Evolutionary conservation across 2,888 invertebrate species (phyloP).

Genomic region (Drosophila putrida): DNA sequence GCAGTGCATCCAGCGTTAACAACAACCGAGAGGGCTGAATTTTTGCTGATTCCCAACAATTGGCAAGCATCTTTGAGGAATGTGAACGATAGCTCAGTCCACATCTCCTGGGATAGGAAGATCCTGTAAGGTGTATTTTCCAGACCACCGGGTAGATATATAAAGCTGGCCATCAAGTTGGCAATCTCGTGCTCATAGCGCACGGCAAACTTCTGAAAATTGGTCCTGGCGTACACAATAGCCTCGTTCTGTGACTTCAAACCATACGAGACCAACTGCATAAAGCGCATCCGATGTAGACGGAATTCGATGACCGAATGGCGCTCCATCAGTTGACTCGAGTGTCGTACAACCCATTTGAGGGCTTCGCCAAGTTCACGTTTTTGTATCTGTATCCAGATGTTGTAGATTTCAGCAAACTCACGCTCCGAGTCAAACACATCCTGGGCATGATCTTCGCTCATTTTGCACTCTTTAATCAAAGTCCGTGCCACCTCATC

Average conservation of each 20-base stretch:
- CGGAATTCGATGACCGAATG: conserved; percentile 90
- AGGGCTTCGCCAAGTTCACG: conserved; percentile 94
- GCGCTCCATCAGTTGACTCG: conserved; percentile 88
- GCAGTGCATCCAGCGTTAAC: conserved; percentile 97
- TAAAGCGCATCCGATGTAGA: conserved; percentile 92
- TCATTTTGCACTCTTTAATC: conserved; percentile 84
- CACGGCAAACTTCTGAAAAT: conserved; percentile 93
- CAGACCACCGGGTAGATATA: conserved; percentile 92
- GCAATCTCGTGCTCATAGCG: conserved; percentile 94
- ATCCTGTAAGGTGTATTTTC: conserved; percentile 92
- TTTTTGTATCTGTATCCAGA: conserved; percentile 93
- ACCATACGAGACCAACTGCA: conserved; percentile 86
- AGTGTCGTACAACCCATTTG: conserved; percentile 93
- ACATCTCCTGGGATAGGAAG: conserved; percentile 91
- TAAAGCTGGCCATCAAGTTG: conserved; percentile 93
- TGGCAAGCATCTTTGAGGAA: conserved; percentile 97
- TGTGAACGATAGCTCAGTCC: conserved; percentile 93
- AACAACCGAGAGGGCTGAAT: conserved; percentile 96
- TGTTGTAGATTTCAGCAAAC: conserved; percentile 93
- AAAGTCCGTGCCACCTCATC: conserved; percentile 95
- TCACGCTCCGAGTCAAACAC: conserved; percentile 88
- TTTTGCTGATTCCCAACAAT: conserved; percentile 94
- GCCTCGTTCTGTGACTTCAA: conserved; percentile 91
- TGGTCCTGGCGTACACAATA: conserved; percentile 93
- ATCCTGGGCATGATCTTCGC: conserved; percentile 81